Percentiles rank a stretch among this genome's conserved stretches.
phyloP scores from a whole-genome alignment of 2,888 invertebrate genomes.

The Danaus chrysippus region DNA sequence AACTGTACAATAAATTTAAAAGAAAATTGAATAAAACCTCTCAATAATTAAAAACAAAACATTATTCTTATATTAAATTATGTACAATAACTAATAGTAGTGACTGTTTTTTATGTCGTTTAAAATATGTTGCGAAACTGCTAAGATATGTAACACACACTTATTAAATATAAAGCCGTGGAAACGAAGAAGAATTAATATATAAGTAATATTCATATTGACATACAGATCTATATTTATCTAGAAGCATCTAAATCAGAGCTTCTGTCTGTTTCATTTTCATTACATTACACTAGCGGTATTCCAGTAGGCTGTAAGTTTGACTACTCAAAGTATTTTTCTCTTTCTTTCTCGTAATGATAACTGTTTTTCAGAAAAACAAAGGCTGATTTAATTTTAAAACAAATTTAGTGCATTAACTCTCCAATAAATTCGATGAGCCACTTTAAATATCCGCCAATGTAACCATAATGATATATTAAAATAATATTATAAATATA shows the following conservation, averaged over 20 bases:
- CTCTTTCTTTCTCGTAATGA: no score
- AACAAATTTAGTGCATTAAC: no score
- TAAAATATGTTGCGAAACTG: no score
- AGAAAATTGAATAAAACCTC: no score
- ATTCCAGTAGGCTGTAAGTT: neutral
- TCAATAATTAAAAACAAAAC: no score
- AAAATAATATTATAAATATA: neutral
- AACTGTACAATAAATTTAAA: no score
- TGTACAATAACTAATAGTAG: neutral
- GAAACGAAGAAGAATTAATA: slow-evolving; percentile 2
- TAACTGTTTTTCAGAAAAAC: no score
- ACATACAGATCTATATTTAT: slow-evolving; percentile 8
- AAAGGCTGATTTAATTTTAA: no score
- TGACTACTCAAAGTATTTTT: neutral
- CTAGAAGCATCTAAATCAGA: slow-evolving; percentile 16
- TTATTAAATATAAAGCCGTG: neutral
- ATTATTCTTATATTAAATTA: neutral
- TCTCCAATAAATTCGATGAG: neutral
- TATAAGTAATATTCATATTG: slow-evolving; percentile 3
- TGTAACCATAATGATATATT: slow-evolving; percentile 10
- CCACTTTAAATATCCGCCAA: neutral
- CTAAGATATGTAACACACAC: no score
- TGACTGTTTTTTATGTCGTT: neutral
- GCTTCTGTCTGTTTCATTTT: slow-evolving; percentile 9
- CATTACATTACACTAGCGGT: slow-evolving; percentile 9